phyloP scores from a whole-genome alignment of 2,888 invertebrate genomes.

The Leptinotarsa peninsularis region DNA sequence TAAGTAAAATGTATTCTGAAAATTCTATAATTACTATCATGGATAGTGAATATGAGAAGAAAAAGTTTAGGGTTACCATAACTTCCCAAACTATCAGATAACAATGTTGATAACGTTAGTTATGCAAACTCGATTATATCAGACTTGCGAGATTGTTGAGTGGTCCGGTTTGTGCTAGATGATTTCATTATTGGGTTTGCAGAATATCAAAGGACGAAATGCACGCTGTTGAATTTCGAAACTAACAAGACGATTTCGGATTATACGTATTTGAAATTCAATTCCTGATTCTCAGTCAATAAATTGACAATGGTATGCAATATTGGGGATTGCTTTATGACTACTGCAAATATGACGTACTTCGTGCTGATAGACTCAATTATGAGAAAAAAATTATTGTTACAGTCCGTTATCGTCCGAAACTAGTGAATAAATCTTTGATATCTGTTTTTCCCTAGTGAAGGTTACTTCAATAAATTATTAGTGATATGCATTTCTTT shows the following conservation, averaged over 20 bases:
- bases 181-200: neutral
- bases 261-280: neutral
- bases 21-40: neutral
- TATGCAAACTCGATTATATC: constrained; percentile 16
- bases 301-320: neutral
- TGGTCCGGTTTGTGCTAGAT: constrained; percentile 9
- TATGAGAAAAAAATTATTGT: too few relatives aligned
- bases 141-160: neutral
- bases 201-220: constrained; percentile 10
- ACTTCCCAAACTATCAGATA: neutral
- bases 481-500: too few relatives aligned
- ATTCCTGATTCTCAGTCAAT: neutral
- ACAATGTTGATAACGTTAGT: neutral
- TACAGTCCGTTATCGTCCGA: too few relatives aligned
- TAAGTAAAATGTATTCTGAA: too few relatives aligned
- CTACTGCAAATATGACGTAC: too few relatives aligned
- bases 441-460: too few relatives aligned
- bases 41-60: neutral
- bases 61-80: neutral
- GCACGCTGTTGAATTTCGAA: neutral
- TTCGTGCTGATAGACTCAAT: too few relatives aligned
- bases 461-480: too few relatives aligned
- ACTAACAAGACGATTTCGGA: constrained; percentile 2
- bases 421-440: too few relatives aligned
- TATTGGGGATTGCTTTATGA: too few relatives aligned